Evolutionary conservation across 1,140 invertebrate genomes (phyloP), one percentile per base, ranked within the genome.

Genomic region (Habropoda laboriosa): DNA sequence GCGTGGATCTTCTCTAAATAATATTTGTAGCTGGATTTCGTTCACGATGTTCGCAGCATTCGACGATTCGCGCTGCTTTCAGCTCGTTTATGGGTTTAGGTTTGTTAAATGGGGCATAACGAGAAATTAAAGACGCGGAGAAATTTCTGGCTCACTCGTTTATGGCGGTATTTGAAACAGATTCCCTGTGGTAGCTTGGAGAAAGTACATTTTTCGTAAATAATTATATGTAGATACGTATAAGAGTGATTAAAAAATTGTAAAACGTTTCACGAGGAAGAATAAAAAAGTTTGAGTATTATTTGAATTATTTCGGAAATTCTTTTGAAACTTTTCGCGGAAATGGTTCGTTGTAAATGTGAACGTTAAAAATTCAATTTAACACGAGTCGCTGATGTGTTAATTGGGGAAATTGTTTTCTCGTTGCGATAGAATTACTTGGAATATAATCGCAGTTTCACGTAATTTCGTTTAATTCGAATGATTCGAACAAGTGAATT

Each of bases 1-100:
- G 42, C 58, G n/a, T 7, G 55, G 40, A 49, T 47, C 30, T 74
- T 74, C 70, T 55, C 74, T 75, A 75, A 85, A 85, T 86, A 81
- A 79, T 86, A 81, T 86, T 74, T 66, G 71, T 60, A 61, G 40
- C 35, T 18, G 79, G 76, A 78, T 85, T 72, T 85, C 74, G 45
- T 47, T 24, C 45, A 40, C n/a, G 18, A 12, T 27, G 51, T 16
- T 72, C 57, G n/a, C 66, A 61, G 49, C 68, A 49, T 40, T 38
- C 51, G 64, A 30, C 61, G 51, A 73, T 51, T 61, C 74, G 42
- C 63, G 53, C 51, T 58, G n/a, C 58, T 60, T 63, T 38, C 45
- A 42, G 24, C 0, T 2, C 24, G n/a, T 30, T 77, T 81, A 85
- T 67, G 57, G 68, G 61, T 66, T 77, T 72, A 67, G 27, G 24